Percentiles rank a stretch among this genome's conserved stretches.
phyloP scores from a whole-genome alignment of 2,888 invertebrate species.

The Scaptomyza reducta region DNA sequence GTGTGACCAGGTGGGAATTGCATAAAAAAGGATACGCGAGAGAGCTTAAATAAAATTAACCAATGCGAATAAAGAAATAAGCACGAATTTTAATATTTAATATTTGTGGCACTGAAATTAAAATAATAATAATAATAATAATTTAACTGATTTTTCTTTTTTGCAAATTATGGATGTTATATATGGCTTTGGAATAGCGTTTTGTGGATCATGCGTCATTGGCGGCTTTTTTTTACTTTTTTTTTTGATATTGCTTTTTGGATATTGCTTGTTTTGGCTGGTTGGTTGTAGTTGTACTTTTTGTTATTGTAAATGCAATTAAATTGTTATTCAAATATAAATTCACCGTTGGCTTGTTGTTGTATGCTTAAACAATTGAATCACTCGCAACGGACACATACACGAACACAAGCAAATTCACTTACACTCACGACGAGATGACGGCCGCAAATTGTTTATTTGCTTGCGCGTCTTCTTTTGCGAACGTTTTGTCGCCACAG shows the following conservation, averaged over 20 bases:
- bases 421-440: slow-evolving; percentile 37
- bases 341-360: slow-evolving; percentile 31
- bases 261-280: neutral
- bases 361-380: slow-evolving; percentile 66
- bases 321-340: slow-evolving; percentile 39
- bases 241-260: slow-evolving; percentile 4
- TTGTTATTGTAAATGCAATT: slow-evolving; percentile 40
- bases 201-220: slow-evolving; percentile 22
- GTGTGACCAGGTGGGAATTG: slow-evolving; percentile 34
- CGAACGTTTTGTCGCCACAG: slow-evolving; percentile 44
- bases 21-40: slow-evolving; percentile 30
- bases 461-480: slow-evolving; percentile 50
- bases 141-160: slow-evolving; percentile 20
- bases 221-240: slow-evolving; percentile 13
- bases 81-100: slow-evolving; percentile 16
- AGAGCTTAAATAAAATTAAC: slow-evolving; percentile 24
- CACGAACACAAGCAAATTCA: slow-evolving; percentile 20
- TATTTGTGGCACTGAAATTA: slow-evolving; percentile 14
- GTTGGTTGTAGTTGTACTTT: slow-evolving; percentile 4
- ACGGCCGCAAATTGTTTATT: slow-evolving; percentile 58
- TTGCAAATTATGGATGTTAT: slow-evolving; percentile 2
- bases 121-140: slow-evolving; percentile 24
- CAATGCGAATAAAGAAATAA: slow-evolving; percentile 16
- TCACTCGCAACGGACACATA: slow-evolving; percentile 46
- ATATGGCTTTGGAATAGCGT: slow-evolving; percentile 9